A percentile compares a stretch with the other conserved stretches of the same genome.
These are phyloP conservation scores for Sparus aurata DNA, from an alignment of 2,797 vertebrate species.

Conservation along the genomic window DNA sequence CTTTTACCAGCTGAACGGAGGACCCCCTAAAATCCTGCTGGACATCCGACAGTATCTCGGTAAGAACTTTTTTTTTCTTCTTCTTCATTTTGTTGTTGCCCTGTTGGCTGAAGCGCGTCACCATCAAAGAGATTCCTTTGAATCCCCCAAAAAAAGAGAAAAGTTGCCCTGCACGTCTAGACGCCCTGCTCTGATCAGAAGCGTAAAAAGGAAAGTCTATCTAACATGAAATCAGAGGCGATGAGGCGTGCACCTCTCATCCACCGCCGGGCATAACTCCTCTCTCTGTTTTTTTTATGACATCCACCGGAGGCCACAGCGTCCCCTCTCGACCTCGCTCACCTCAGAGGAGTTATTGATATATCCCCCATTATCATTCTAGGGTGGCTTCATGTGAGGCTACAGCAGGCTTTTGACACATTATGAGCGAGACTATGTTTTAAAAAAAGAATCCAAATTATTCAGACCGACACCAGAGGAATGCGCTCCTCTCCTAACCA, in stretches of 20 bases:
- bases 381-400: fast-evolving
- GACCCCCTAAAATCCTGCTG: constrained; percentile 93
- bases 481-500: constrained; percentile 8
- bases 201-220: constrained; percentile 36
- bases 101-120: constrained; percentile 25
- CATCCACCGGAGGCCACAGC: constrained; percentile 3
- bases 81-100: constrained; percentile 5
- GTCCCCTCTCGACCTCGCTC: constrained; percentile 2
- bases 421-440: too few species aligned
- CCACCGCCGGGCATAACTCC: constrained; percentile 5
- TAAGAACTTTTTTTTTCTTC: constrained; percentile 82
- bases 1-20: constrained; percentile 95
- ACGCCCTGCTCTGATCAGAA: constrained; percentile 5
- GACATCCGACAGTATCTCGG: constrained; percentile 95
- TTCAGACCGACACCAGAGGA: constrained; percentile 15
- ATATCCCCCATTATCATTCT: constrained; percentile 7
- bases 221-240: not conserved
- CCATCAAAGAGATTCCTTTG: not conserved
- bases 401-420: not conserved
- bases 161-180: constrained; percentile 13
- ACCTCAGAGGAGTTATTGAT: constrained; percentile 1
- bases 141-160: not conserved
- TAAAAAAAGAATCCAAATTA: not conserved
- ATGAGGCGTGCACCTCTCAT: not conserved
- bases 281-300: not conserved